Evolutionary conservation across 30 jellyfish, hydroid and myxozoan species (phyloP).

Genomic region (Hydra vulgaris): DNA sequence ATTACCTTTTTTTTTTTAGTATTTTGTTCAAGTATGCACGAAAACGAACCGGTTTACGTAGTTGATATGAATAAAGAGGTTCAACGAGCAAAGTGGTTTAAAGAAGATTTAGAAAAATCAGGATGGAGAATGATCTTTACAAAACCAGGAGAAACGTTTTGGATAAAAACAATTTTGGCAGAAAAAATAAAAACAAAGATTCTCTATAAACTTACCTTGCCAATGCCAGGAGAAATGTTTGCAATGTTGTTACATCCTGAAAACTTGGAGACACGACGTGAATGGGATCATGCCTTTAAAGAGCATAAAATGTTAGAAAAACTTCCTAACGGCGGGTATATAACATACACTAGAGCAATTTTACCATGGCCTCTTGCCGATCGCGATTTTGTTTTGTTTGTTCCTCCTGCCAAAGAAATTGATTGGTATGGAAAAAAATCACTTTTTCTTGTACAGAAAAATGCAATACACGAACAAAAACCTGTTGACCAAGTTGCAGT

Average conservation of each 20-base stretch:
- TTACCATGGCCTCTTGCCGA: background rate
- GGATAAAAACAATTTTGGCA: background rate
- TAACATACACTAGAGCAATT: background rate
- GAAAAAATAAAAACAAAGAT: background rate
- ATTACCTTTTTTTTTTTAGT: too few species aligned
- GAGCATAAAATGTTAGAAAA: background rate
- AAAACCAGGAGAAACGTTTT: background rate
- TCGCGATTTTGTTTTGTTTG: slow-evolving; percentile 7
- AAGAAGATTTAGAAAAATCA: background rate
- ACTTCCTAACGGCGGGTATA: background rate
- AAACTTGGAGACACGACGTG: background rate
- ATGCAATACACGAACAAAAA: background rate
- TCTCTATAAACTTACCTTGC: background rate
- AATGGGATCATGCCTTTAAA: slow-evolving; percentile 6
- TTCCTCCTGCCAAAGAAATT: background rate
- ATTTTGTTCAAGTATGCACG: background rate
- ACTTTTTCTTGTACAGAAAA: background rate
- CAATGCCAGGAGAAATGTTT: background rate
- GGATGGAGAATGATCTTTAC: background rate
- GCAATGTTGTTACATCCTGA: background rate
- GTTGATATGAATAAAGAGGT: background rate
- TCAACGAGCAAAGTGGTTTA: slow-evolving; percentile 1
- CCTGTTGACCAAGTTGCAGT: background rate
- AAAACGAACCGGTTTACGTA: background rate
- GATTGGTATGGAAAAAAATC: background rate